Evolutionary conservation across 2,888 invertebrate species (phyloP).

Genomic region (Camptogramma bilineatum): DNA sequence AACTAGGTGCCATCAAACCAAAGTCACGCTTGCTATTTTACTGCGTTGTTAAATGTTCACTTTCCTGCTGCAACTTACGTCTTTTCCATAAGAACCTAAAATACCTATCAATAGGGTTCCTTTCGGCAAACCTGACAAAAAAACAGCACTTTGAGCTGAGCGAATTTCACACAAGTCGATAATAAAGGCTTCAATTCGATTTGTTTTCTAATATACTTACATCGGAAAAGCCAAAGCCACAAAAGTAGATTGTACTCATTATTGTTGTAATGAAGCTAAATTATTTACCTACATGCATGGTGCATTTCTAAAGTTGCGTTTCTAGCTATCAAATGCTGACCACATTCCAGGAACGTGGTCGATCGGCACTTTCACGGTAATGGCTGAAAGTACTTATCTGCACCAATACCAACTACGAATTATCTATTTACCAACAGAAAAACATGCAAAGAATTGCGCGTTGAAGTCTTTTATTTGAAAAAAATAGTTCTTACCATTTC

Average conservation of each 20-base stretch:
- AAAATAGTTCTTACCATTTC: not conserved
- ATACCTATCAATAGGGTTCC: too few relatives aligned
- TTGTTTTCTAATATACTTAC: not conserved
- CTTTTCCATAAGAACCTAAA: not conserved
- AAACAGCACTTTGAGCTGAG: too few relatives aligned
- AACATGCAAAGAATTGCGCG: not conserved
- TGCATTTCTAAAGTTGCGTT: slow-evolving; percentile 37
- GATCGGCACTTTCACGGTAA: slow-evolving; percentile 35
- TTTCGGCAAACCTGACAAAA: too few relatives aligned
- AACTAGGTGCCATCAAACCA: slow-evolving; percentile 52
- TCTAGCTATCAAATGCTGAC: slow-evolving; percentile 44
- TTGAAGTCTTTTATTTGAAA: slow-evolving; percentile 16
- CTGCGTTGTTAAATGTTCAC: slow-evolving; percentile 43
- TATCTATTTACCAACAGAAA: slow-evolving; percentile 4
- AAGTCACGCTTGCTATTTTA: slow-evolving; percentile 46
- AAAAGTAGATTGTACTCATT: not conserved
- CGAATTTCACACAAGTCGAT: too few relatives aligned
- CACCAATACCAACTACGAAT: slow-evolving; percentile 11
- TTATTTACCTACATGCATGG: slow-evolving; percentile 36
- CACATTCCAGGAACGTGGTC: slow-evolving; percentile 30
- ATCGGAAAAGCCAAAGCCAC: not conserved
- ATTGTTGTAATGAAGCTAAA: slow-evolving; percentile 14
- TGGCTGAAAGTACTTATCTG: slow-evolving; percentile 20
- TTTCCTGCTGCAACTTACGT: not conserved
- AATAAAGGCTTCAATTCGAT: not conserved